Evolutionary conservation across 2,113 vertebrate genomes (phyloP).

Genomic region (Anthoscopus minutus): DNA sequence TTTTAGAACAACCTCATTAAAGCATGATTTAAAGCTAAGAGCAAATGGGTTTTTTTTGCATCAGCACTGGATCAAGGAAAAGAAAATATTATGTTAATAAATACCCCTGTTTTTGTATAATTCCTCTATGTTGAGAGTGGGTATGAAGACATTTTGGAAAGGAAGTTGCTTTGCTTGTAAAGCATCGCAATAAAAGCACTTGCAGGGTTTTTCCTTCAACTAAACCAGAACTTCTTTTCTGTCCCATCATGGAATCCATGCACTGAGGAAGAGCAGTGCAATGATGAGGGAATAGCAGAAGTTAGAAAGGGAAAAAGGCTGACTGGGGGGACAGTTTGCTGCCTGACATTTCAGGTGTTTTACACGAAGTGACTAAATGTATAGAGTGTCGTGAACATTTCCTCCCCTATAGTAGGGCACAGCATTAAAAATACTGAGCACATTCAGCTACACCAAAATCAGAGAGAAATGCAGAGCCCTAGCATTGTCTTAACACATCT

Average conservation of each 20-base stretch:
- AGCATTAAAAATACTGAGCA: not conserved
- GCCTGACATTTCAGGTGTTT: not conserved
- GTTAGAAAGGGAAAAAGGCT: not conserved
- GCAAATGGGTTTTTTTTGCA: not conserved
- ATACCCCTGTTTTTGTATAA: not conserved
- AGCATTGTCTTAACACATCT: not conserved
- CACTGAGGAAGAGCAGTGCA: not conserved
- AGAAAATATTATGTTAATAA: not conserved
- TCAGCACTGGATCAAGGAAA: not conserved
- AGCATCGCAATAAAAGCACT: not conserved
- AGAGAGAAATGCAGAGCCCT: not conserved
- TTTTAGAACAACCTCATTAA: not conserved
- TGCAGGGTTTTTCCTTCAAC: not conserved
- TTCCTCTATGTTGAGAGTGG: not conserved
- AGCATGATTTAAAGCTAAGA: not conserved
- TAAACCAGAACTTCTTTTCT: not conserved
- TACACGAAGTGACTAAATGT: not conserved
- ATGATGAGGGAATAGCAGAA: not conserved
- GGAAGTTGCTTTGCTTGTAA: not conserved
- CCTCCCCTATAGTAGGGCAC: rapidly evolving
- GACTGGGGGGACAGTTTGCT: not conserved
- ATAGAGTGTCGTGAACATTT: not conserved
- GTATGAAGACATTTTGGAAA: not conserved
- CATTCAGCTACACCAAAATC: not conserved
- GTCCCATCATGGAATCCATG: not conserved